These are phyloP conservation scores for Synergus japonicus DNA, from an alignment of 2,888 invertebrate genomes.

Conservation along the genomic window DNA sequence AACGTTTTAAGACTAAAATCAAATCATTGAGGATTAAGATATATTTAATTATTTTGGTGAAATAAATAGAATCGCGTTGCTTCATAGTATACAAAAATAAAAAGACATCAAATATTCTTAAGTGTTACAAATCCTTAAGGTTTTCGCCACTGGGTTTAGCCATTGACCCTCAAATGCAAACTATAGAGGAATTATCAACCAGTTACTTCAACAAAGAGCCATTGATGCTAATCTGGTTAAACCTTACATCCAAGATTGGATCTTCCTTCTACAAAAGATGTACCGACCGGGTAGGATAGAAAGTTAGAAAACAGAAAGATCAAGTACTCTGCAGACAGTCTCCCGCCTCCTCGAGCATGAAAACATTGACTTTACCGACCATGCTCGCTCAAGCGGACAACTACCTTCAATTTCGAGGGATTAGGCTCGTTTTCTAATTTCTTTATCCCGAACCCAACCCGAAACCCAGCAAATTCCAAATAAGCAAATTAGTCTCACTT, in stretches of 20 bases:
- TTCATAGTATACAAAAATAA: too few species aligned
- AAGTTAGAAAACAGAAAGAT: conserved; percentile 25
- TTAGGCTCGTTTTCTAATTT: conserved; percentile 29
- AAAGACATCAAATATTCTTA: background rate
- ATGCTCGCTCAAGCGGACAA: conserved; percentile 33
- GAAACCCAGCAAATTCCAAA: background rate
- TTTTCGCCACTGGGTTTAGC: background rate
- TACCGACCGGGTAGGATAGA: conserved; percentile 27
- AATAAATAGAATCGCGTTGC: too few species aligned
- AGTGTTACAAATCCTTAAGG: background rate
- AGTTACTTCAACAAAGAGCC: background rate
- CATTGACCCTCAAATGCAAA: background rate
- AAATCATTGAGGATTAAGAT: too few species aligned
- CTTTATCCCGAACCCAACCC: background rate
- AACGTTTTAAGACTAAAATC: too few species aligned
- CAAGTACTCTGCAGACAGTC: background rate
- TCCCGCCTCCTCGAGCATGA: conserved; percentile 34
- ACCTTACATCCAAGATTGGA: background rate
- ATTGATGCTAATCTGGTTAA: background rate
- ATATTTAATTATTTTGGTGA: too few species aligned
- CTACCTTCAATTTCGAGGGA: conserved; percentile 11
- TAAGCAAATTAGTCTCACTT: conserved; percentile 44
- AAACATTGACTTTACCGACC: conserved; percentile 42
- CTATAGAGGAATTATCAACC: background rate
- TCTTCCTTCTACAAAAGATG: background rate